Base-by-base conservation (phyloP, 35 echinoderm and acorn worm species). In the Holothuria glaberrima region DNA sequence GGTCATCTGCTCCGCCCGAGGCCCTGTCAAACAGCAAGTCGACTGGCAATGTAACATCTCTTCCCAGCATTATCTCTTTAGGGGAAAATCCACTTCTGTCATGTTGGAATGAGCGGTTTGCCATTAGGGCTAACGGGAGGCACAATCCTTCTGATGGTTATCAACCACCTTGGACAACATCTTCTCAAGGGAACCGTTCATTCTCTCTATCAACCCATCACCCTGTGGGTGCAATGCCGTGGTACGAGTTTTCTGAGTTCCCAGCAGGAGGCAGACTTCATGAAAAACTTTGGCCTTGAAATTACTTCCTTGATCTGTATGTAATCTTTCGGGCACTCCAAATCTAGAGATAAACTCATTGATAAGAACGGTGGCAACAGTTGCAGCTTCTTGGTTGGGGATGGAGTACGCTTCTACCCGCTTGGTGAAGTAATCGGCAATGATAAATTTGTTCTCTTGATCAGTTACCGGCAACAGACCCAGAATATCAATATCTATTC, bases 231-330 rank as follows among this genome's bases (percentile, higher is more conserved):
- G 65, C 34, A 86, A 75, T 20, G 93, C 57, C 10, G 82, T 94
- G 9, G 82, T 94, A 24, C 92, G 66, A 13, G 92, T 94, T 35
- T 94, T 94, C 21, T 90, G 27, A 29, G 86, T 90, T 20, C 62
- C 80, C 4, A 94, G 73, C n/a, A 91, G 19, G 20, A 32, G 2
- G 52, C 93, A 94, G 6, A 91, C 44, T 68, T 66, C 41, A 36
- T 76, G n/a, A 38, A 94, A 91, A 14, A 94, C 58, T 12, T 38
- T 1, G 16, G 89, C 34, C 62, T 94, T 82, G 36, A 94, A 94
- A 52, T 94, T 86, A 6, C 89, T 31, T 2, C 93, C 93, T 64
- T 94, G 89, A 38, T 91, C 71, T 36, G 79, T 28, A 14, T 86
- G 80, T 1, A 91, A 10, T 25, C 25, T 46, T 9, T 21, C 21